Conservation (phyloP, 2,797 vertebrate species). For the Stomatorhinus walkeri region DNA sequence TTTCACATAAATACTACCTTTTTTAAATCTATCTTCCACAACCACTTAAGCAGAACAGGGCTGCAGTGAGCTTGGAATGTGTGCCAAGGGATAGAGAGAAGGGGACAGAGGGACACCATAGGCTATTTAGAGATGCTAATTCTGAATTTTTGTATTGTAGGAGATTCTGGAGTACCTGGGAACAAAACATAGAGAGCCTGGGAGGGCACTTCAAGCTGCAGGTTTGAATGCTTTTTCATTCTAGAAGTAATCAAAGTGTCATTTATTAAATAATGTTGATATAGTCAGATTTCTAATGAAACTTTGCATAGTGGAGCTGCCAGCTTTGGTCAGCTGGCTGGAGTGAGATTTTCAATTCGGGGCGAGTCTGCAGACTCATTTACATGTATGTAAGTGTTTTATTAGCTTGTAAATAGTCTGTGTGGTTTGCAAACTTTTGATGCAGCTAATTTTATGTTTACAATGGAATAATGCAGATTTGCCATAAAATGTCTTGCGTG, state of each 20-base stretch:
- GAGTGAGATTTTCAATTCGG: not conserved
- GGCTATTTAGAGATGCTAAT: not conserved
- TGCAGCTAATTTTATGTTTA: not conserved
- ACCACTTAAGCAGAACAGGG: not conserved
- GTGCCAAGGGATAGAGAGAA: not conserved
- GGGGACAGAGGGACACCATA: not conserved
- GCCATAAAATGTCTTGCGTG: not conserved
- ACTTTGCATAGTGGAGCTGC: not conserved
- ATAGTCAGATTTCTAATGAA: not conserved
- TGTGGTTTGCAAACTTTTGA: not conserved
- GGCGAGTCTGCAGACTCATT: not conserved
- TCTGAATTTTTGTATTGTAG: not conserved
- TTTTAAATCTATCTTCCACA: not conserved
- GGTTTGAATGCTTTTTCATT: not conserved
- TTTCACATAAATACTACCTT: not conserved
- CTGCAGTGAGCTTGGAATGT: not conserved
- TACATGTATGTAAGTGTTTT: not conserved
- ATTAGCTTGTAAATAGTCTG: not conserved
- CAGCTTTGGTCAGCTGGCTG: not conserved
- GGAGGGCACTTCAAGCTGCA: not conserved
- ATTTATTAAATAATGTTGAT: not conserved
- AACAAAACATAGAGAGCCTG: not conserved
- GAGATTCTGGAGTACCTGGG: not conserved
- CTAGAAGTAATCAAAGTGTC: not conserved
- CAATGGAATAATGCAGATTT: not conserved